A percentile compares a stretch with the other conserved stretches of the same genome.
Conservation (phyloP, 2,113 vertebrate genomes). For the Hucho hucho region DNA sequence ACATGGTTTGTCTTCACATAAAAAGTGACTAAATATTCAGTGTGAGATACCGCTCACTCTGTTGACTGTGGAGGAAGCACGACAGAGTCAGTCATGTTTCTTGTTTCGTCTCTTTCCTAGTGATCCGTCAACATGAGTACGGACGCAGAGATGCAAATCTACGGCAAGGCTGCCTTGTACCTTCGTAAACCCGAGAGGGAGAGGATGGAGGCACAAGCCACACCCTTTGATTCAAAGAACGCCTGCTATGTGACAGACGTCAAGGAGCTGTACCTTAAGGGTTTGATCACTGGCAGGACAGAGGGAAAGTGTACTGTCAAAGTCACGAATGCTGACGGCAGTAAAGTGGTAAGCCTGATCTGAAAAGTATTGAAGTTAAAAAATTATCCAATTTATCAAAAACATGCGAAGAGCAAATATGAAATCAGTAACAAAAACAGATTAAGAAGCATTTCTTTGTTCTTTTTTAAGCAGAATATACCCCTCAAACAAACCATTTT, state of each 20-base stretch:
- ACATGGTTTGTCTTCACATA: not conserved
- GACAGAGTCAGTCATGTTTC: too few species aligned
- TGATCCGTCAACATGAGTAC: slow-evolving; percentile 11
- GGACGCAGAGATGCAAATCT: slow-evolving; percentile 36
- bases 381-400: not conserved
- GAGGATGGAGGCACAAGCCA: slow-evolving; percentile 71
- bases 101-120: not conserved
- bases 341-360: not conserved
- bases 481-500: too few species aligned
- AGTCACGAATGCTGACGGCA: not conserved
- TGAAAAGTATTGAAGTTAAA: not conserved
- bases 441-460: too few species aligned
- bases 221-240: slow-evolving; percentile 2
- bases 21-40: not conserved
- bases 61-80: too few species aligned
- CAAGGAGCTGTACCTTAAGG: slow-evolving; percentile 7
- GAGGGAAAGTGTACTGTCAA: not conserved
- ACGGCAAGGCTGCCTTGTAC: slow-evolving; percentile 71
- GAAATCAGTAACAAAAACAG: too few species aligned
- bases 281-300: not conserved
- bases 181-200: slow-evolving; percentile 80
- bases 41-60: not conserved
- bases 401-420: too few species aligned
- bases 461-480: too few species aligned
- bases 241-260: slow-evolving; percentile 2